These are phyloP conservation scores for Plagodis dolabraria DNA, from an alignment of 2,888 invertebrate species.

Conservation along the genomic window DNA sequence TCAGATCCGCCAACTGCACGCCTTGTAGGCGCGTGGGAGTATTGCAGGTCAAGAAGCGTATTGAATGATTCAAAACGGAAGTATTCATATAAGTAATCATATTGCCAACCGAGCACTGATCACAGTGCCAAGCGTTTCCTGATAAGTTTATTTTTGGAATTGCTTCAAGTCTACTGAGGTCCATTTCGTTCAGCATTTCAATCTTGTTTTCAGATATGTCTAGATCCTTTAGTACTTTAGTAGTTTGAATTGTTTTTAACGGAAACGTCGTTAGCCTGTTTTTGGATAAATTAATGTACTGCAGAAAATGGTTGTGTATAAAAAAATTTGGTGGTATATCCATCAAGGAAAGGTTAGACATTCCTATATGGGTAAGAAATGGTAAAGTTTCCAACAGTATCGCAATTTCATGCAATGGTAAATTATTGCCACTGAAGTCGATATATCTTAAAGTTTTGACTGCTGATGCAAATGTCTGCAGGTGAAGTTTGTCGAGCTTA, in stretches of 20 bases:
- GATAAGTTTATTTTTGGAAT: constrained; percentile 82
- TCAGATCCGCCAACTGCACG: constrained; percentile 57
- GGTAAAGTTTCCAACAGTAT: constrained; percentile 84
- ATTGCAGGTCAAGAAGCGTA: constrained; percentile 84
- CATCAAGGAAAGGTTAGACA: constrained; percentile 85
- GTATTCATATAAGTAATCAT: constrained; percentile 84
- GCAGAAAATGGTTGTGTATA: constrained; percentile 85
- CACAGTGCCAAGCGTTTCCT: constrained; percentile 89
- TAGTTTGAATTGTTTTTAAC: constrained; percentile 80
- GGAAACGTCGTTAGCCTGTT: constrained; percentile 87
- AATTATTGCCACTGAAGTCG: constrained; percentile 89
- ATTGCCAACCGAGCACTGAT: constrained; percentile 86
- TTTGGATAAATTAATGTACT: constrained; percentile 89
- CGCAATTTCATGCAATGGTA: constrained; percentile 83
- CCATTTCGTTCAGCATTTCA: constrained; percentile 85
- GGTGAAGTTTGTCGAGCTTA: constrained; percentile 88
- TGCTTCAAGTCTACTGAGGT: constrained; percentile 84
- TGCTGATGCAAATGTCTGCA: constrained; percentile 85
- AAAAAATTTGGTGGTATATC: constrained; percentile 85
- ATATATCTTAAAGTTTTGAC: constrained; percentile 87
- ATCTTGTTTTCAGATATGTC: constrained; percentile 91
- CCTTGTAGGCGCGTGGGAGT: constrained; percentile 84
- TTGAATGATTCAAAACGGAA: constrained; percentile 77
- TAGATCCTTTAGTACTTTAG: constrained; percentile 85
- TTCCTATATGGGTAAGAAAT: constrained; percentile 83